A percentile compares a stretch with the other conserved stretches of the same genome.
phyloP scores from a whole-genome alignment of 2,113 vertebrate genomes.

The Pteropus alecto region DNA sequence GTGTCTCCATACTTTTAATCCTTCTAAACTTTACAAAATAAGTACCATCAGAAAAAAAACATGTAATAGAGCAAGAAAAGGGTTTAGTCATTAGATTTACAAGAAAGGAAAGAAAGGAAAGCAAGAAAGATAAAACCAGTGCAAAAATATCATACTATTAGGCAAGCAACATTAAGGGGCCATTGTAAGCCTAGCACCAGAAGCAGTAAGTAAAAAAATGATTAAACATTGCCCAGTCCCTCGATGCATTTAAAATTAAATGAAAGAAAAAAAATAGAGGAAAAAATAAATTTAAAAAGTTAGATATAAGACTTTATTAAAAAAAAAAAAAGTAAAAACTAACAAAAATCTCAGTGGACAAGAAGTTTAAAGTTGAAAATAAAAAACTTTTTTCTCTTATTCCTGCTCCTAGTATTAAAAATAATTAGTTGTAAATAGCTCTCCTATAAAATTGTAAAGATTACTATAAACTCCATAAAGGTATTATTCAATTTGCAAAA shows the following conservation, averaged over 20 bases:
- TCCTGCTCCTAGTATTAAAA: slow-evolving; percentile 1
- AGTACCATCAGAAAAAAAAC: neutral
- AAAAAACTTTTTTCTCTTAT: neutral
- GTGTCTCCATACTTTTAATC: neutral
- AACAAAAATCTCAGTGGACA: neutral
- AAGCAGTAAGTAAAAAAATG: neutral
- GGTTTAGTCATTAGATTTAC: neutral
- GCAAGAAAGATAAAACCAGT: neutral
- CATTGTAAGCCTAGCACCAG: neutral
- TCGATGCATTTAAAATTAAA: slow-evolving; percentile 19
- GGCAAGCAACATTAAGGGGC: neutral
- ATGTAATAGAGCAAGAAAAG: neutral
- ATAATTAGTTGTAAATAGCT: neutral
- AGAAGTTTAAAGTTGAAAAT: neutral
- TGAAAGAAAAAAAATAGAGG: neutral
- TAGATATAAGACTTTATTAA: slow-evolving; percentile 8
- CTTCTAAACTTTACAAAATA: neutral
- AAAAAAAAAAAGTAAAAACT: slow-evolving; percentile 26
- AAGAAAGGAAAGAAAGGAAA: neutral
- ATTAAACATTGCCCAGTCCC: neutral
- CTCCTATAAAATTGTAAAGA: neutral
- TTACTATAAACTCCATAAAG: neutral
- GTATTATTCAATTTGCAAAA: neutral
- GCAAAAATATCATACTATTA: neutral
- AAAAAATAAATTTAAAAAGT: neutral